Base-by-base conservation (phyloP, 2,888 invertebrate species). In the Norana najaformis region DNA sequence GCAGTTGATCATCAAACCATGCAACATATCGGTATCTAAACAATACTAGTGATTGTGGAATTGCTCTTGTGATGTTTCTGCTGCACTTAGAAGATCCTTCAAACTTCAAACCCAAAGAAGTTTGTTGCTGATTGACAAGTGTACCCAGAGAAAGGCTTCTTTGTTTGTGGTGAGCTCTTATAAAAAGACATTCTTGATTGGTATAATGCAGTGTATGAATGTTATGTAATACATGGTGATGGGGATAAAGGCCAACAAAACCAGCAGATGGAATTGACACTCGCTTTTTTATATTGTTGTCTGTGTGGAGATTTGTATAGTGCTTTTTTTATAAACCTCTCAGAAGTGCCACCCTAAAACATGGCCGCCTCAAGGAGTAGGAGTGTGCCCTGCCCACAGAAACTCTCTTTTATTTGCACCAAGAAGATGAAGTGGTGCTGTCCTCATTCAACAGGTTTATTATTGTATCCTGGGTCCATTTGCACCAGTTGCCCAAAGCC, bases 381-480 rank as follows among this genome's bases (percentile, higher is more conserved):
- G n/a, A n/a, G 69, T 13, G 8, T 69, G 69, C 11, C 69, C 69
- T 69, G 69, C 69, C n/a, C 69, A 69, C 69, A 69, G 69, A n/a
- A n/a, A 1, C 30, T 69, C 69, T 69, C 69, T 69, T 30, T n/a
- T n/a, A n/a, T 1, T n/a, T 30, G 11, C n/a, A n/a, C 13, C 69
- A n/a, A n/a, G n/a, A n/a, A n/a, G n/a, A n/a, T n/a, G n/a, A n/a
- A 69, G 69, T 69, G 69, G 69, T 69, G 30, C n/a, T 69, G 69
- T 69, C 69, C 69, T 30, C n/a, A n/a, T 30, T n/a, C n/a, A 69
- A 69, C 11, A n/a, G 69, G n/a, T n/a, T 69, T 69, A n/a, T n/a
- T 69, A n/a, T 69, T 69, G 69, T 69, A 69, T 69, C 69, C 69
- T 69, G 69, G 69, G n/a, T n/a, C 69, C 30, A n/a, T 69, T n/a